These are phyloP conservation scores for Cosmorhoe ocellata DNA, from an alignment of 2,888 invertebrate genomes.

Conservation along the genomic window DNA sequence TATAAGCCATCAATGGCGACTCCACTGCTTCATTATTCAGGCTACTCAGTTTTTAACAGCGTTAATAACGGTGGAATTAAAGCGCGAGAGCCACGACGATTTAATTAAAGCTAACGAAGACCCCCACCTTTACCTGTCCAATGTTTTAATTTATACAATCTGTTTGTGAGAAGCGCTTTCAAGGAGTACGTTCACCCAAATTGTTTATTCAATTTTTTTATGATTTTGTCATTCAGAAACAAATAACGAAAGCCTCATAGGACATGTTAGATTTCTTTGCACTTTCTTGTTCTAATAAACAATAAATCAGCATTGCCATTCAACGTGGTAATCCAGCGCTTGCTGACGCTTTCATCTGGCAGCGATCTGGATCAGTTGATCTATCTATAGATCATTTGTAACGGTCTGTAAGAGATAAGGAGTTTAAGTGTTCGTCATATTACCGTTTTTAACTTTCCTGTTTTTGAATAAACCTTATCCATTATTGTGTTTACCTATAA, in stretches of 20 bases:
- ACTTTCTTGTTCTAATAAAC: too few relatives aligned
- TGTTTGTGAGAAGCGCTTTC: conserved; percentile 40
- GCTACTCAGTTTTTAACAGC: conserved; percentile 80
- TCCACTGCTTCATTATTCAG: conserved; percentile 44
- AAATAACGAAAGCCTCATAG: neutral
- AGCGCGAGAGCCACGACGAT: conserved; percentile 80
- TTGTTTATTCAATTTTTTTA: conserved; percentile 1
- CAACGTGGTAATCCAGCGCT: too few relatives aligned
- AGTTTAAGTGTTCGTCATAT: too few relatives aligned
- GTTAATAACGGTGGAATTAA: conserved; percentile 83
- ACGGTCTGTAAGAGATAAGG: too few relatives aligned
- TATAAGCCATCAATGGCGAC: conserved; percentile 23
- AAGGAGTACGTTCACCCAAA: neutral
- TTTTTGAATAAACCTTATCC: too few relatives aligned
- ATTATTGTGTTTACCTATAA: too few relatives aligned
- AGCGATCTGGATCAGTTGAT: too few relatives aligned
- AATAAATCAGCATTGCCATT: too few relatives aligned
- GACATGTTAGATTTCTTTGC: neutral
- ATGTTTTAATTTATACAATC: conserved; percentile 69
- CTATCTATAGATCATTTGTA: too few relatives aligned
- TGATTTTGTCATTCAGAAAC: neutral
- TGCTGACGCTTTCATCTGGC: too few relatives aligned
- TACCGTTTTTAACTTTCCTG: too few relatives aligned
- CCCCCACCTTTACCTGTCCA: conserved; percentile 62
- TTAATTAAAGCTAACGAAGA: conserved; percentile 83